Base-by-base conservation (phyloP, 2,888 invertebrate species). In the Drosophila greeni region DNA sequence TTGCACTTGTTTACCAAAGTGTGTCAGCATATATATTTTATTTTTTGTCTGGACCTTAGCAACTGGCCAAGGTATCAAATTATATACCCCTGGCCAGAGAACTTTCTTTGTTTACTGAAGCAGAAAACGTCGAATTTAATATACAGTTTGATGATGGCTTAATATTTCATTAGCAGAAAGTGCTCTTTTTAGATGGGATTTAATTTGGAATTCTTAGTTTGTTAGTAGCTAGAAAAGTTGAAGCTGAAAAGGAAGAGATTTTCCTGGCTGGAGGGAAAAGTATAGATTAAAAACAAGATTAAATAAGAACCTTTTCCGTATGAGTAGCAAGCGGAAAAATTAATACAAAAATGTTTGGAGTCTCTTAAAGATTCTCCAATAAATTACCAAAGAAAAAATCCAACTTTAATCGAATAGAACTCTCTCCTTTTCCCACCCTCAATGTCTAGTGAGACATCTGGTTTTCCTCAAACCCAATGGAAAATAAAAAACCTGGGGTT, bases 11-110 rank as follows among this genome's bases (percentile, higher is more conserved):
- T 31, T 51, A 53, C 36, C 43, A 36, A 53, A 45, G 59, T 31
- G 52, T 43, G 20, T 56, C 39, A 48, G 23, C 42, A 14, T 12
- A 53, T 33, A 12, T 14, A 5, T 18, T 8, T 39, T 24, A 34
- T 31, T 71, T 47, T 52, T 47, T 26, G 5, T 18, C 40, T 37
- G 33, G 57, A 39, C 53, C 34, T 71, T 68, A 62, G 65, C 77
- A 74, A 65, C 60, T 55, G 57, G 49, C 64, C 2, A 14, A 59
- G 42, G 58, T 58, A 70, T 83, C 67, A 54, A 75, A 57, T 75
- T 75, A 45, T 61, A 23, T 14, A 39, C 76, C 47, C 8, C 45
- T 51, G 65, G 70, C 66, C 12, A 20, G 37, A 24, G 37, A n/a
- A 11, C 43, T 49, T 42, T 42, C 34, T 26, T 40, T 3, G 5